These are phyloP conservation scores for Pangasius djambal DNA, from an alignment of 2,797 vertebrate genomes.

Conservation along the genomic window DNA sequence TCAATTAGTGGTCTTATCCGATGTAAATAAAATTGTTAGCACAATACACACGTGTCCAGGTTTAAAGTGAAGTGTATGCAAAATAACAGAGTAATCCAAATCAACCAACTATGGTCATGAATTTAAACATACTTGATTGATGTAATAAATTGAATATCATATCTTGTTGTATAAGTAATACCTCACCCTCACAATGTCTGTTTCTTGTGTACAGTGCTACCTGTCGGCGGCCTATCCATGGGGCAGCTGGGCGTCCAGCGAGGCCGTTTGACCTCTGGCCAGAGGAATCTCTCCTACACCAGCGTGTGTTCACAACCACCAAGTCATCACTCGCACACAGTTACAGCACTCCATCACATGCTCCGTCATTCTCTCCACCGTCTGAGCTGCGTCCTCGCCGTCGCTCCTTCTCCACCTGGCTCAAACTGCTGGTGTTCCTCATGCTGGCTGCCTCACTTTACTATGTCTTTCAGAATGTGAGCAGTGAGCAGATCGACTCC, in stretches of 20 bases:
- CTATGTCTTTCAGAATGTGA: constrained; percentile 92
- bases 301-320: constrained; percentile 56
- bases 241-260: constrained; percentile 87
- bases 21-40: too few relatives aligned
- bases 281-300: constrained; percentile 72
- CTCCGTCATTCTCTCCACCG: constrained; percentile 57
- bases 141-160: neutral
- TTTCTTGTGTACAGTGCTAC: constrained; percentile 78
- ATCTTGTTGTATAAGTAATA: neutral
- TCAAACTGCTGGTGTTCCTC: constrained; percentile 85
- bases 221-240: constrained; percentile 91
- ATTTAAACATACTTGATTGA: neutral
- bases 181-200: neutral
- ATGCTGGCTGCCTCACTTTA: constrained; percentile 80
- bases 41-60: neutral
- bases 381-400: constrained; percentile 63
- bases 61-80: neutral
- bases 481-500: constrained; percentile 83
- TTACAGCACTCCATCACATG: constrained; percentile 68
- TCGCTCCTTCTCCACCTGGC: constrained; percentile 80
- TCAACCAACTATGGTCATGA: neutral
- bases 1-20: neutral
- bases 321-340: constrained; percentile 64
- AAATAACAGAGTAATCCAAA: neutral
- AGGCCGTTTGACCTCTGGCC: constrained; percentile 78